Evolutionary conservation across 2,797 vertebrate genomes (phyloP).

Genomic region (Jordanella pulchra): DNA sequence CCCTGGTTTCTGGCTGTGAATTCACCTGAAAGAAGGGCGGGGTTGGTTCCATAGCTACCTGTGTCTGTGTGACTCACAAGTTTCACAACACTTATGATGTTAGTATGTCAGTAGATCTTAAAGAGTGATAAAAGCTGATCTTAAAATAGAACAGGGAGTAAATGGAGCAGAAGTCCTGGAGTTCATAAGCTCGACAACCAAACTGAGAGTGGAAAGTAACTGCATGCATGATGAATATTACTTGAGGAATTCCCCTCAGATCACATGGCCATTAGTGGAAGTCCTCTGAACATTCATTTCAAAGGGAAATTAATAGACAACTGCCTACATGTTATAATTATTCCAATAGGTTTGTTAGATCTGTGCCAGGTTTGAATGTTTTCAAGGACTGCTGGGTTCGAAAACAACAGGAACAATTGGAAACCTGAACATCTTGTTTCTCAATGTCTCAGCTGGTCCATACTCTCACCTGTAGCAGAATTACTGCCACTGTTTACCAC

Average conservation of each 20-base stretch:
- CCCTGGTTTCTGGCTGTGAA: constrained; percentile 9
- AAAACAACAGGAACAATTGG: background rate
- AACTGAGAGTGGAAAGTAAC: constrained; percentile 2
- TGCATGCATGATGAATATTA: constrained; percentile 1
- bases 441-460: background rate
- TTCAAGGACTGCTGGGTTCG: background rate
- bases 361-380: background rate
- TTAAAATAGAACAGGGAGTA: constrained; percentile 20
- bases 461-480: constrained; percentile 7
- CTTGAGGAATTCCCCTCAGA: background rate
- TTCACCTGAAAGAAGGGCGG: constrained; percentile 50
- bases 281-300: background rate
- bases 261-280: background rate
- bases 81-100: constrained; percentile 20
- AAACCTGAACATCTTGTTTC: background rate
- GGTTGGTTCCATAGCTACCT: constrained; percentile 18
- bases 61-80: constrained; percentile 40
- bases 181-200: background rate
- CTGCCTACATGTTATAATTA: background rate
- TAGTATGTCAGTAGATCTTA: background rate
- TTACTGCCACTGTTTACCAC: background rate
- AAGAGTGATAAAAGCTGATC: background rate
- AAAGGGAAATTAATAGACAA: background rate
- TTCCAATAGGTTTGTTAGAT: background rate
- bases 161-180: rapidly evolving